Evolutionary conservation across 2,797 vertebrate genomes (phyloP), one percentile per base, ranked within the genome.

Genomic region (Acipenser ruthenus): DNA sequence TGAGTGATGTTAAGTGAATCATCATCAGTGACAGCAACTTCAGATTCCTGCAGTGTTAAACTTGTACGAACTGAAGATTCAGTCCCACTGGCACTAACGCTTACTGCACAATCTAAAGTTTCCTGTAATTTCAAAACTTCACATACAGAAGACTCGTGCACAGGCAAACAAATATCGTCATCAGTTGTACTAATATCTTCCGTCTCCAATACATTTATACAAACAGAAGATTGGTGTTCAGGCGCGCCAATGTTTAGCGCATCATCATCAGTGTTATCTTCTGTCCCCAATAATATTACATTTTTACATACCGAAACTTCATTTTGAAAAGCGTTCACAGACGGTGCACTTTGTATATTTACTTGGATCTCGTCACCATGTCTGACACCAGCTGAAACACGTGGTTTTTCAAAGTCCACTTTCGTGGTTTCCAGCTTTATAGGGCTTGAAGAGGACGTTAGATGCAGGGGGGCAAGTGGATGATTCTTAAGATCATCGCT

Each of bases 111-210:
- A 18, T 18, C 55, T 15, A 12, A 12, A 58, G 12, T 1, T n/a
- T 58, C 10, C 55, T 2, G 10, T n/a, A n/a, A 58, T 12, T 10
- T 11, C 12, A 11, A n/a, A 13, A 2, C 6, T 1, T 58, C 55
- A 58, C 6, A 73, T 1, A 76, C 0, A 0, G 73, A 71, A 0
- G 81, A 84, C 51, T 82, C 72, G 7, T 73, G 70, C 2, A 79
- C 15, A 0, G 78, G 76, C 4, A 15, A 7, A 1, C 75, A 77
- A 13, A 18, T 18, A 18, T 4, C 11, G 6, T 72, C 67, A 0
- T 66, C n/a, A n/a, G 12, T 48, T 37, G 23, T 3, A 37, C 10
- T n/a, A 2, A 59, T 73, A 1, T 74, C 73, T 47, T 76, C 70
- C 53, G 18, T 49, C 10, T 67, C 67, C 0, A 52, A 60, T 13